Base-by-base conservation (phyloP, 2,888 invertebrate species). In the Melikaiella ostensackeni region DNA sequence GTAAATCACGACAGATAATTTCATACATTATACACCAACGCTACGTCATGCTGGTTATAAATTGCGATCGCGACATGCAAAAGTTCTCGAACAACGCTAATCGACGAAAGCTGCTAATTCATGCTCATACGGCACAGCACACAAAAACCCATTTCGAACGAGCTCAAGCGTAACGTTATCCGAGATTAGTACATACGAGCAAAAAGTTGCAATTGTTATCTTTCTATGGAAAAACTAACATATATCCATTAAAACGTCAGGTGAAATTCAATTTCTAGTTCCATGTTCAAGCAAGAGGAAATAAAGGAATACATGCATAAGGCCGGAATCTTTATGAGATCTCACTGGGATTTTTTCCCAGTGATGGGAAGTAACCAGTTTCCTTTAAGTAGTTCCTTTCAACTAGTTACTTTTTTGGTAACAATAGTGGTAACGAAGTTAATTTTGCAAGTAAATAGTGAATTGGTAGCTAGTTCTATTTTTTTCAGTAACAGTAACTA, bases 91-190 rank as follows among this genome's bases (percentile, higher is more conserved):
- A 76, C 70, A 76, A 76, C 70, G 46, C 74, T 74, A 78, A 75
- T 78, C 74, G 74, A 78, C 75, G 63, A 78, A 78, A 78, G 75
- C 75, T 70, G 78, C 75, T 75, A 75, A 75, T 75, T 75, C 75
- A 75, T 30, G 78, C 61, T 59, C 38, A 24, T 66, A 63, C 63
- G 55, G 55, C 55, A 63, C 63, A 38, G 63, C 21, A 24, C 27
- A 66, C 64, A 66, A 66, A 66, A 66, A 66, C 16, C 42, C 42
- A 66, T 46, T 66, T 66, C 24, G 38, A 38, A 19, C 38, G 64
- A 66, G 38, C 38, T 66, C 64, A 66, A 66, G 64, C 64, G 64
- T 66, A 21, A 66, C 42, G 21, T 42, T 24, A 16, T 11, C 24
- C 11, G 38, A 64, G 64, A 64, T 64, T 64, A 64, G 21, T 66